Evolutionary conservation across 2,113 vertebrate species (phyloP).

Genomic region (Microtus ochrogaster): DNA sequence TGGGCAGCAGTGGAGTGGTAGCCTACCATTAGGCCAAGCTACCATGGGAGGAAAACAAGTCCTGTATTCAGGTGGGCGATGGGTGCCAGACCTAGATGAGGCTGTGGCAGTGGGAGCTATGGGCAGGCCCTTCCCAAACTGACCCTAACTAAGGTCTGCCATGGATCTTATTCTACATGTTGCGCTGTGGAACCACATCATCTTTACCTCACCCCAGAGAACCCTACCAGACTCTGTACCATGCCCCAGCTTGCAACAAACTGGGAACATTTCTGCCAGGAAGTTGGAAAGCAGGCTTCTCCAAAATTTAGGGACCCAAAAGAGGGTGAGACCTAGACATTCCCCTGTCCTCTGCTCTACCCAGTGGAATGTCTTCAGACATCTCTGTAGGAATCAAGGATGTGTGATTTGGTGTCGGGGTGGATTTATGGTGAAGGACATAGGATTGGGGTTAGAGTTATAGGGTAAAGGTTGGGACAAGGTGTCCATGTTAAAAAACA

Average conservation of each 20-base stretch:
- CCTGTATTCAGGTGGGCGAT: background rate
- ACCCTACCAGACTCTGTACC: background rate
- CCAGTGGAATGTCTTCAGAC: background rate
- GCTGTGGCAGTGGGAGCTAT: background rate
- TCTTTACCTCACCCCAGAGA: background rate
- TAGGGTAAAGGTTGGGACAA: background rate
- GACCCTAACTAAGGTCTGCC: background rate
- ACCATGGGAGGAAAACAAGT: background rate
- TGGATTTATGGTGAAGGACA: background rate
- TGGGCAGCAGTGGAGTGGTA: background rate
- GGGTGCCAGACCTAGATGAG: background rate
- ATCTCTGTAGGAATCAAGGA: background rate
- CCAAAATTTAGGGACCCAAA: background rate
- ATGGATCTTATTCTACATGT: background rate
- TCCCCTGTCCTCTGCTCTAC: too few species aligned
- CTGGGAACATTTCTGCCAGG: background rate
- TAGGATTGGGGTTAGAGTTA: background rate
- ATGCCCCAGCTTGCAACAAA: background rate
- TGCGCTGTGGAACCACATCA: background rate
- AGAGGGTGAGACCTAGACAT: background rate
- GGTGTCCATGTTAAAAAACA: background rate
- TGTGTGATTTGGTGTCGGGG: background rate
- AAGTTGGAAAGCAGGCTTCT: too few species aligned
- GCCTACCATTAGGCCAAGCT: background rate
- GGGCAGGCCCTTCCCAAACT: background rate